Evolutionary conservation across 2,888 invertebrate genomes (phyloP), one percentile per base, ranked within the genome.

Genomic region (Ashinkailepas kermadecensis): DNA sequence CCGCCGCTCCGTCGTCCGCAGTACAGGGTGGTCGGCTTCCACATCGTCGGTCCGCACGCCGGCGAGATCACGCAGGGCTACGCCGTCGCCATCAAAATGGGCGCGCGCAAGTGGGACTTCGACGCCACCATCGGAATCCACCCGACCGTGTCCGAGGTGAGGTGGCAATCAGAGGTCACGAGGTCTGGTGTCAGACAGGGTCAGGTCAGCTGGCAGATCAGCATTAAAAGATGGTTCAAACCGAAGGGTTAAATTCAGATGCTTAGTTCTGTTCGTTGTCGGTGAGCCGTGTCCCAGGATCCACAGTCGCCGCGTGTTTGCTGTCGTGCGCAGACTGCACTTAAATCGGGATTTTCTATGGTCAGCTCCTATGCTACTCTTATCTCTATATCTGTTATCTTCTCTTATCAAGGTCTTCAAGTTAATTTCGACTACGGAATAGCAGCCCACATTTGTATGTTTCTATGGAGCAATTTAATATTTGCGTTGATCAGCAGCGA

Each of bases 61-160:
- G 91, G 91, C 2, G 91, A 91, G 86, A 87, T 92, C 39, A 90
- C 90, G 82, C 91, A 91, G 86, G 91, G 91, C 23, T 91, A 89
- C 86, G 90, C 90, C 70, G 87, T 91, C 18, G 91, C 89, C 4
- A 85, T 91, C 83, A 89, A 88, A 85, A 86, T 89, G 82, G 89
- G 89, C 21, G 89, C 90, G 13, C 90, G 88, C 13, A 90, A 90
- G 85, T 85, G 87, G 9, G 90, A 90, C 85, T 89, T 91, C 85
- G 89, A 90, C 85, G 85, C 87, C 58, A 87, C 91, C 0, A 88
- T 91, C 81, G 91, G 91, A 78, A 91, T 92, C 84, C 91, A 91
- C 87, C 91, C 91, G 8, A 91, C 91, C 6, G 87, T 87, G 84
- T 89, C 91, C 25, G 91, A 91, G 88, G 89, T 90, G 82, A 82